These are phyloP conservation scores for Lytechinus variegatus DNA, from an alignment of 35 echinoderm and acorn worm genomes.

Conservation along the genomic window DNA sequence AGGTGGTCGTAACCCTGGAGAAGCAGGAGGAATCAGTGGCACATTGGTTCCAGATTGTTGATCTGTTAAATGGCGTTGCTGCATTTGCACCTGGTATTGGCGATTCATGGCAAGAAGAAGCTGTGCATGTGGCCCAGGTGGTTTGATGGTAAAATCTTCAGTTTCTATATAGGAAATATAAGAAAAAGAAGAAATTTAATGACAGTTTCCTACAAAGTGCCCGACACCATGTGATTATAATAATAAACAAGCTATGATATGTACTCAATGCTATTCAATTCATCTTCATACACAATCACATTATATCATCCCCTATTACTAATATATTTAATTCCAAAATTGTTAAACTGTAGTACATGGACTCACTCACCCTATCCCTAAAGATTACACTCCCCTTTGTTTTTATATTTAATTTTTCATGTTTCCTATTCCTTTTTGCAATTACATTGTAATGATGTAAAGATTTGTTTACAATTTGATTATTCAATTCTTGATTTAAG, in stretches of 20 bases:
- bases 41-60: slow-evolving; percentile 26
- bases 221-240: background rate
- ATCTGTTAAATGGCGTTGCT: slow-evolving; percentile 67
- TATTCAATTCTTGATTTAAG: too few relatives aligned
- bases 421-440: too few relatives aligned
- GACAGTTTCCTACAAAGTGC: background rate
- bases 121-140: slow-evolving; percentile 96
- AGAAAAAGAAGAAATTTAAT: background rate
- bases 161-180: slow-evolving; percentile 68
- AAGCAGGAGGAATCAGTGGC: slow-evolving; percentile 42
- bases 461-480: too few relatives aligned
- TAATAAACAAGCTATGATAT: background rate
- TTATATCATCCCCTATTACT: too few relatives aligned
- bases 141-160: slow-evolving; percentile 84
- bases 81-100: slow-evolving; percentile 84
- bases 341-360: too few relatives aligned
- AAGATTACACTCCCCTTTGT: too few relatives aligned
- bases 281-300: too few relatives aligned
- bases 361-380: too few relatives aligned
- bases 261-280: background rate
- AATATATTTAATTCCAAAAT: too few relatives aligned
- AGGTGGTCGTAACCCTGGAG: slow-evolving; percentile 39
- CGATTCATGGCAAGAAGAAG: slow-evolving; percentile 94
- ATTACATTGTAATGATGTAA: too few relatives aligned
- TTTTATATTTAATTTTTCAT: too few relatives aligned